phyloP scores from a whole-genome alignment of 2,113 vertebrate species.

The Tiliqua scincoides region DNA sequence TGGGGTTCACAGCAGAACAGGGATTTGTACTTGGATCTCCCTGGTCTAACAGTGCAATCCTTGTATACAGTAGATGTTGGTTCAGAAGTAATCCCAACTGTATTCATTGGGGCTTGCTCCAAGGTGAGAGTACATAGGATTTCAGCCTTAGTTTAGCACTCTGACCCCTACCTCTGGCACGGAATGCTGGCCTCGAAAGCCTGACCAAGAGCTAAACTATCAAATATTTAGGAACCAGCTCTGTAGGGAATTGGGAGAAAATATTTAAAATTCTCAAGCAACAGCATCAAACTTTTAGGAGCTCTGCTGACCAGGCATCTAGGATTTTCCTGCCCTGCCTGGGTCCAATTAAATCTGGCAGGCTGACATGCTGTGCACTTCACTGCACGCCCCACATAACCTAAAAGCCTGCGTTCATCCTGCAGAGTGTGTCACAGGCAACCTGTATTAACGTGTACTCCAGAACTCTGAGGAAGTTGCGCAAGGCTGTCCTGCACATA shows the following conservation, averaged over 20 bases:
- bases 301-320: background rate
- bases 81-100: no score
- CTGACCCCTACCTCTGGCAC: background rate
- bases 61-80: no score
- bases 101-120: no score
- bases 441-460: background rate
- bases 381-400: background rate
- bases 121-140: no score
- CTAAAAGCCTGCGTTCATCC: background rate
- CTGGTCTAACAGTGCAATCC: no score
- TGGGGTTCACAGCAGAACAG: no score
- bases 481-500: background rate
- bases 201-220: background rate
- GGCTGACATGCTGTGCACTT: background rate
- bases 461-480: background rate
- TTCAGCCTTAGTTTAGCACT: no score
- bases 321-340: no score
- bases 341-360: background rate
- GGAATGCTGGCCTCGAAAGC: background rate
- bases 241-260: background rate
- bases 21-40: no score
- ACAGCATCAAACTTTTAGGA: background rate
- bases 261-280: background rate
- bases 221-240: background rate
- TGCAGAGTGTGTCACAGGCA: background rate